A percentile compares a stretch with the other conserved stretches of the same genome.
phyloP scores from a whole-genome alignment of 1,140 invertebrate genomes.

The Stratiolaelaps scimitus region DNA sequence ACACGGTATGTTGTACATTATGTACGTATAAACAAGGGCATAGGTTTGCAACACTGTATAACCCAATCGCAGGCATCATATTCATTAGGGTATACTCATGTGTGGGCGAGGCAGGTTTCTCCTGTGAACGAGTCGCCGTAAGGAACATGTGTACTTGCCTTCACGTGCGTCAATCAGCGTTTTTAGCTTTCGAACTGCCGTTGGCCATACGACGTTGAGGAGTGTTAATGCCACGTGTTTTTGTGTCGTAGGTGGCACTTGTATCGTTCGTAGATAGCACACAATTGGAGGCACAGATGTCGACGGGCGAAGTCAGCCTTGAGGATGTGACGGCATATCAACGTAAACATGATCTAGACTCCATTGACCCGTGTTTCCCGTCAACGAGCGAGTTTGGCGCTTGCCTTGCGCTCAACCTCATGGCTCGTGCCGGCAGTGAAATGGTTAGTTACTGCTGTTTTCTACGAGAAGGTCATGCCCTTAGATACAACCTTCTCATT shows the following conservation, averaged over 20 bases:
- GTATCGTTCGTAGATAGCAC: conserved; percentile 24
- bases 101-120: no score
- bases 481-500: neutral
- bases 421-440: neutral
- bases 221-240: no score
- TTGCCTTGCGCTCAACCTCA: conserved; percentile 8
- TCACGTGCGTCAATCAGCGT: no score
- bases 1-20: neutral
- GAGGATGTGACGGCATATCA: conserved; percentile 21
- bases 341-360: conserved; percentile 8
- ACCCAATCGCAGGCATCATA: no score
- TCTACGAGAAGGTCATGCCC: no score
- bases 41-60: no score
- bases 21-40: neutral
- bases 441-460: no score
- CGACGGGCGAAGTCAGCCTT: neutral
- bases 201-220: no score
- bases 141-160: no score
- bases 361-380: conserved; percentile 1
- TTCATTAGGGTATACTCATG: no score
- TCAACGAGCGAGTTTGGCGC: conserved; percentile 15
- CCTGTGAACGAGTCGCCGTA: no score
- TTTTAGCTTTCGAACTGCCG: no score
- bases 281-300: conserved; percentile 7
- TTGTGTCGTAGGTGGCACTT: neutral